Conservation (phyloP, 2,797 vertebrate species). For the Epinephelus coioides region DNA sequence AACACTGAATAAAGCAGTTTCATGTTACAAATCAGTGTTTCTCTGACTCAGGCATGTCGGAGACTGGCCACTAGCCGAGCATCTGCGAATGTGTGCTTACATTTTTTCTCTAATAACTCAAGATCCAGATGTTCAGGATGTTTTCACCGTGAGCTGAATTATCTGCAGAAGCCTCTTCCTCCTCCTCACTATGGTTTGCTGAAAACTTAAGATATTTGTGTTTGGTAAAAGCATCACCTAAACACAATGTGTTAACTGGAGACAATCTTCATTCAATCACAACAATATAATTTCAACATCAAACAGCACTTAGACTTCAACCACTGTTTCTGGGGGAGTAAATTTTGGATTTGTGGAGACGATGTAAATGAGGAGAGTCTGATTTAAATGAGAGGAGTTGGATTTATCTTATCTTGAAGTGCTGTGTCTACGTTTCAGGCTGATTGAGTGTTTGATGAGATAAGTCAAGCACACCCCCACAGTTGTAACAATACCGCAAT, state of each 20-base stretch:
- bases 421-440: slow-evolving; percentile 40
- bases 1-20: too few relatives aligned
- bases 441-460: slow-evolving; percentile 47
- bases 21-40: too few relatives aligned
- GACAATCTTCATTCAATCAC: neutral
- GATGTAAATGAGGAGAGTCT: slow-evolving; percentile 18
- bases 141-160: too few relatives aligned
- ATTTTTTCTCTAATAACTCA: too few relatives aligned
- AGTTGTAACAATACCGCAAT: slow-evolving; percentile 45
- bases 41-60: too few relatives aligned
- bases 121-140: too few relatives aligned
- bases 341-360: slow-evolving; percentile 10
- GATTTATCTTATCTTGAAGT: slow-evolving; percentile 34
- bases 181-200: too few relatives aligned
- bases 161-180: too few relatives aligned
- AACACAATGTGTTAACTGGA: neutral
- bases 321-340: neutral
- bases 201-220: too few relatives aligned
- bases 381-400: slow-evolving; percentile 25
- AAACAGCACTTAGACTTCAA: slow-evolving; percentile 1
- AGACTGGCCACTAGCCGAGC: too few relatives aligned
- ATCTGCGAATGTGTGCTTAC: too few relatives aligned
- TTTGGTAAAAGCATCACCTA: neutral
- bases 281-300: neutral
- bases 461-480: slow-evolving; percentile 38